Evolutionary conservation across 2,113 vertebrate species (phyloP), one percentile per base, ranked within the genome.

Genomic region (Cyphomyrus plagiostoma): DNA sequence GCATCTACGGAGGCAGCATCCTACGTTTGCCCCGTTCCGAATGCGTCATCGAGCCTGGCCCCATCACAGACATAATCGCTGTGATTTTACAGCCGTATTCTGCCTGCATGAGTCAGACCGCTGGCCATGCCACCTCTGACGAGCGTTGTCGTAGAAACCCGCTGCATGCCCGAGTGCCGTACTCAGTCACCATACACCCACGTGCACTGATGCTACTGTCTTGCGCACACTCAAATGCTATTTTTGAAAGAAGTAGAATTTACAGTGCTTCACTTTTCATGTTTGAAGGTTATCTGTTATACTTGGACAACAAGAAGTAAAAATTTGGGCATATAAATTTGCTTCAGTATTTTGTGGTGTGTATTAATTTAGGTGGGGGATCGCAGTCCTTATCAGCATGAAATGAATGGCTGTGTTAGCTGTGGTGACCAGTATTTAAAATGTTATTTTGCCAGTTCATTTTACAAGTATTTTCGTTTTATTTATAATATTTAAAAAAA

Each of bases 91-190:
- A 92, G 92, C 90, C 90, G 92, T 91, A 92, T 95, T 93, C 91
- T 74, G 88, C 80, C 87, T 58, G 74, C 90, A 70, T 91, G 92
- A 90, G 89, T 91, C 89, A 90, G 50, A 83, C 80, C 39, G 48
- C 77, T 19, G 10, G 26, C 49, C 84, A 86, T 66, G n/a, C 89
- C 88, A 9, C 70, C 1, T 91, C 88, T 87, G 66, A 46, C 90
- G 90, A 89, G 86, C 52, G 87, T 95, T 92, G n/a, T 94, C 94
- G 90, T 93, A 93, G 92, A 85, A 94, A 95, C 94, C 87, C 91
- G 86, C 92, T 90, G 13, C 94, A 93, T 92, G 91, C 94, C 49
- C 46, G 74, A 15, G 52, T 88, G 89, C 89, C 88, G 88, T 92
- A 91, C 45, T 89, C 90, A 92, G 35, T 80, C 35, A 42, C 74